Conservation (phyloP, 2,797 vertebrate genomes). For the Anas bernieri region DNA sequence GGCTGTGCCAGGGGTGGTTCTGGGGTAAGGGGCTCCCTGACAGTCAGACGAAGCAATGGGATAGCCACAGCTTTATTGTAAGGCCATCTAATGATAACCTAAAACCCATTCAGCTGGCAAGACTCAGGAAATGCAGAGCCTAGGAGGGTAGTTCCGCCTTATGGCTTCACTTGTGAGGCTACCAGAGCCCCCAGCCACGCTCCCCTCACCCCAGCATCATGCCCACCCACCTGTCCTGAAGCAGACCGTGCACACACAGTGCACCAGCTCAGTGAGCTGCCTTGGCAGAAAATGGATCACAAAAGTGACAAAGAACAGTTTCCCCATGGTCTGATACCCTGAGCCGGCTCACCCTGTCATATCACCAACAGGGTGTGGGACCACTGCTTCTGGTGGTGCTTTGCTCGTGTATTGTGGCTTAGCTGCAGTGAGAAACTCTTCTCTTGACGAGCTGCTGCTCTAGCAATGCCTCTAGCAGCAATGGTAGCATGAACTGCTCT, state of each 20-base stretch:
- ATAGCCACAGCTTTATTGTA: background rate
- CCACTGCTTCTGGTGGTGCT: background rate
- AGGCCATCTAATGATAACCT: background rate
- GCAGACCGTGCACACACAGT: fast-evolving
- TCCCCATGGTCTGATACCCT: background rate
- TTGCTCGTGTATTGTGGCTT: background rate
- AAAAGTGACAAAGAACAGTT: background rate
- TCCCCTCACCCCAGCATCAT: background rate
- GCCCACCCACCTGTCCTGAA: background rate
- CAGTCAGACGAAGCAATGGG: background rate
- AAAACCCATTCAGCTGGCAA: background rate
- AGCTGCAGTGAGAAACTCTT: background rate
- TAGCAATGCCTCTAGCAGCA: background rate
- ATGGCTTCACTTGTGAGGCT: too few species aligned
- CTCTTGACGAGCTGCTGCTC: background rate
- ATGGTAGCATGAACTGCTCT: fast-evolving
- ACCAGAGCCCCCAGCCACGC: background rate
- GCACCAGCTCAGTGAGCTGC: background rate
- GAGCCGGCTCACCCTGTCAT: background rate
- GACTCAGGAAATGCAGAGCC: background rate
- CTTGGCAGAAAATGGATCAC: background rate
- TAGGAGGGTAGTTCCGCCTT: background rate
- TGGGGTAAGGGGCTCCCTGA: background rate
- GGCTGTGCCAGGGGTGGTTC: too few species aligned
- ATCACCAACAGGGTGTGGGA: background rate